A percentile compares a stretch with the other conserved stretches of the same genome.
Evolutionary conservation across 2,797 vertebrate species (phyloP).

Genomic region (Sebastiscus tertius): DNA sequence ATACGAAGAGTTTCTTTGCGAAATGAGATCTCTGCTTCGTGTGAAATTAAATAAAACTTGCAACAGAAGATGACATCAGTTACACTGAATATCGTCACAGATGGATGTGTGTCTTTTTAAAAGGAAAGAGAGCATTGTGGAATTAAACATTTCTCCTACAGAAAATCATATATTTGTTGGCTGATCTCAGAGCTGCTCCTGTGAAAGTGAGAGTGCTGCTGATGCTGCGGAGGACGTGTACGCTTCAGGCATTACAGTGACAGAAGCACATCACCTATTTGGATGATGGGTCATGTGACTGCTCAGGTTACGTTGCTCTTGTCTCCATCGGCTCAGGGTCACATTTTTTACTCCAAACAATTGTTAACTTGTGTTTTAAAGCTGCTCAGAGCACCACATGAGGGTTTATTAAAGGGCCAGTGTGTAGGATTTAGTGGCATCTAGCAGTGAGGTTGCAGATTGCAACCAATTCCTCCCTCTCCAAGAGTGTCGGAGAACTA

Average conservation of each 20-base stretch:
- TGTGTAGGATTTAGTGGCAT: neutral
- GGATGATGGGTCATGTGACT: neutral
- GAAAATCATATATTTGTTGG: neutral
- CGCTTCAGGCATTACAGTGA: neutral
- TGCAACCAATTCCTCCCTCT: accelerated
- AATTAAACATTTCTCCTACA: neutral
- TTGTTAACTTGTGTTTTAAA: neutral
- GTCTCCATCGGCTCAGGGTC: neutral
- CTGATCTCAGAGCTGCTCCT: conserved; percentile 30
- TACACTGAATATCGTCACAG: neutral
- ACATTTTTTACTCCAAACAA: neutral
- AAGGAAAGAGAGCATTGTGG: neutral
- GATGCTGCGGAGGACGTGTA: conserved; percentile 1
- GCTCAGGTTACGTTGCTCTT: neutral
- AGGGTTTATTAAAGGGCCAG: neutral
- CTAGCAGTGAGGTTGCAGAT: neutral
- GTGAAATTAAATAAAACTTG: neutral
- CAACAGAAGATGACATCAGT: neutral
- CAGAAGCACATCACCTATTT: neutral
- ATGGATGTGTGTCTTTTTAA: neutral
- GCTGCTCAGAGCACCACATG: neutral
- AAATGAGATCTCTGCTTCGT: conserved; percentile 1
- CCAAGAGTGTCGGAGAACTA: too few species aligned
- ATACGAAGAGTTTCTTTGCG: neutral
- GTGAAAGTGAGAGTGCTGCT: neutral